Conservation (phyloP, 37 sponge, comb jelly and placozoan species). For the Petrosia ficiformis region DNA sequence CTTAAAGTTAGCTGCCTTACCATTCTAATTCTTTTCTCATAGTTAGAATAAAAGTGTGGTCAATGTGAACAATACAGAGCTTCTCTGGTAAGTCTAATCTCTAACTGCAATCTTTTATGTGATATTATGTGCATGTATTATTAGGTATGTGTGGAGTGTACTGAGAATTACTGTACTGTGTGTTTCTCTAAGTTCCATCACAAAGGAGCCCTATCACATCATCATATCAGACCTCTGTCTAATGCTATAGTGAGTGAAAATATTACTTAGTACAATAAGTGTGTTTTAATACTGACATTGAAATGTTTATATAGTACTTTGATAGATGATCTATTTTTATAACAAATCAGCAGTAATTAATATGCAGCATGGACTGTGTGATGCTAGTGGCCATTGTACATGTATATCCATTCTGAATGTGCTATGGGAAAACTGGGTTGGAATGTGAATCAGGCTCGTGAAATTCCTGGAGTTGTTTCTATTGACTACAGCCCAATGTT, state of each 20-base stretch:
- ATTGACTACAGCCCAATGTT: constrained; percentile 53
- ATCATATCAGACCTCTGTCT: constrained; percentile 42
- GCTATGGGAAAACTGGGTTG: constrained; percentile 75
- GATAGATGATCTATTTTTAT: too few species aligned
- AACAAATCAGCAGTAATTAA: too few species aligned
- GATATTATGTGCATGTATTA: not conserved
- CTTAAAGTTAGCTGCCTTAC: too few species aligned
- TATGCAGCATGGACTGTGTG: too few species aligned
- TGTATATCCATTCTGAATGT: constrained; percentile 51
- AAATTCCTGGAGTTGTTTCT: constrained; percentile 51
- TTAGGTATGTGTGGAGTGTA: constrained; percentile 69
- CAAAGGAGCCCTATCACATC: constrained; percentile 58
- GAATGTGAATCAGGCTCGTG: constrained; percentile 67
- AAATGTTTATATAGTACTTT: too few species aligned
- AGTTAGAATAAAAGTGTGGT: too few species aligned
- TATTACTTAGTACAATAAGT: not conserved
- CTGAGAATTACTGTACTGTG: constrained; percentile 58
- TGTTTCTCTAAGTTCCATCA: constrained; percentile 67
- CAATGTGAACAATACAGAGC: not conserved
- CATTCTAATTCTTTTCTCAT: too few species aligned
- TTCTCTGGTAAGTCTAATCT: not conserved
- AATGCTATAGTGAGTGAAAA: not conserved
- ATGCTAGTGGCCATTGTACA: too few species aligned
- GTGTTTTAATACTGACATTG: not conserved
- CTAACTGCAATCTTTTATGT: not conserved